phyloP scores from a whole-genome alignment of 2,888 invertebrate genomes.

The Eupithecia inturbata region DNA sequence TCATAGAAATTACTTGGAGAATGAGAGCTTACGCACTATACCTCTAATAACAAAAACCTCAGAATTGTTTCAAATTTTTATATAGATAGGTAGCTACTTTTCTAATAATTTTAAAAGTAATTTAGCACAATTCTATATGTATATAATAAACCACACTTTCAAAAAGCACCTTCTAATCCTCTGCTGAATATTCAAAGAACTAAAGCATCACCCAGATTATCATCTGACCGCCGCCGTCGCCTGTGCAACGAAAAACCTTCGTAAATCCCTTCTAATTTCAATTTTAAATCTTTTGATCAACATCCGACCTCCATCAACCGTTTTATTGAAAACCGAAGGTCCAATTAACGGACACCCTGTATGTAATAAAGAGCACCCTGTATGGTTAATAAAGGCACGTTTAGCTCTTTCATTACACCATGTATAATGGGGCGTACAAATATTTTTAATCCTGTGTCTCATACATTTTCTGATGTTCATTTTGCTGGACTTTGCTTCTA shows the following conservation, averaged over 20 bases:
- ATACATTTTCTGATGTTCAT: conserved; percentile 83
- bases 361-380: conserved; percentile 60
- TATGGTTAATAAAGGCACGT: conserved; percentile 79
- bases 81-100: background rate
- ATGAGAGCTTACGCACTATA: background rate
- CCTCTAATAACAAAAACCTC: too few species aligned
- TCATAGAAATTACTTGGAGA: too few species aligned
- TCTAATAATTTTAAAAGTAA: background rate
- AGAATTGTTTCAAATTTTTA: background rate
- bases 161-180: conserved; percentile 17
- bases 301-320: conserved; percentile 71
- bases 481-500: conserved; percentile 71
- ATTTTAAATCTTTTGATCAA: conserved; percentile 66
- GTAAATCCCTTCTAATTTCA: conserved; percentile 57
- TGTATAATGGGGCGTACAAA: conserved; percentile 83
- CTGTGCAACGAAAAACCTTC: conserved; percentile 49
- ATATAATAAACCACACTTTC: background rate
- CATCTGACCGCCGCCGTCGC: conserved; percentile 54
- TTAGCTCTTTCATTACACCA: conserved; percentile 80
- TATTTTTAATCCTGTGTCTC: conserved; percentile 82
- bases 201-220: conserved; percentile 43
- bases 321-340: conserved; percentile 71
- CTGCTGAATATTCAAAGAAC: conserved; percentile 36
- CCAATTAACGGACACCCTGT: conserved; percentile 76
- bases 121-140: too few species aligned